phyloP scores from a whole-genome alignment of 2,113 vertebrate genomes.

The Odobenus rosmarus region DNA sequence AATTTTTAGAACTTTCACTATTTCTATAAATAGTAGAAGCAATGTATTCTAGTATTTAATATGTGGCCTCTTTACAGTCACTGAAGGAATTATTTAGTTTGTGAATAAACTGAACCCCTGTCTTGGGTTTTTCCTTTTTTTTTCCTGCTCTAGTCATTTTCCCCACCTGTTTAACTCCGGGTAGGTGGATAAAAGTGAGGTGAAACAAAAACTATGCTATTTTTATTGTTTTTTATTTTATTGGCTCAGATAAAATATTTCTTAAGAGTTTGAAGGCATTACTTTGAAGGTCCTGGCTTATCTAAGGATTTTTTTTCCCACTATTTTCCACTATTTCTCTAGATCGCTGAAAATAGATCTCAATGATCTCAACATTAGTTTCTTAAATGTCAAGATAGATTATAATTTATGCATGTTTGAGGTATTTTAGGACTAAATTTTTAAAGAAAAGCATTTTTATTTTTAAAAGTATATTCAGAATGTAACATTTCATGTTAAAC shows the following conservation, averaged over 20 bases:
- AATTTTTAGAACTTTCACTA: slow-evolving; percentile 41
- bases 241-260: not conserved
- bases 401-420: slow-evolving; percentile 1
- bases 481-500: not conserved
- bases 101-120: not conserved
- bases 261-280: slow-evolving; percentile 15
- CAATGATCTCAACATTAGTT: not conserved
- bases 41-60: not conserved
- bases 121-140: not conserved
- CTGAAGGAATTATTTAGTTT: not conserved
- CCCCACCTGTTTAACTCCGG: not conserved
- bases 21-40: slow-evolving; percentile 53
- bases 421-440: not conserved
- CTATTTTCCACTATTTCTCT: not conserved
- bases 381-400: slow-evolving; percentile 24
- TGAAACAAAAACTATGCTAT: not conserved
- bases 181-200: not conserved
- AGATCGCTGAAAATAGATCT: not conserved
- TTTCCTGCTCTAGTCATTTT: slow-evolving; percentile 1
- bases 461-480: slow-evolving; percentile 23
- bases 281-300: not conserved
- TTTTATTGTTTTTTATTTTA: slow-evolving; percentile 43
- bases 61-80: not conserved
- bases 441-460: not conserved
- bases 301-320: not conserved